These are phyloP conservation scores for Trileptium ribeirensis DNA, from an alignment of 2,888 invertebrate genomes.

Conservation along the genomic window DNA sequence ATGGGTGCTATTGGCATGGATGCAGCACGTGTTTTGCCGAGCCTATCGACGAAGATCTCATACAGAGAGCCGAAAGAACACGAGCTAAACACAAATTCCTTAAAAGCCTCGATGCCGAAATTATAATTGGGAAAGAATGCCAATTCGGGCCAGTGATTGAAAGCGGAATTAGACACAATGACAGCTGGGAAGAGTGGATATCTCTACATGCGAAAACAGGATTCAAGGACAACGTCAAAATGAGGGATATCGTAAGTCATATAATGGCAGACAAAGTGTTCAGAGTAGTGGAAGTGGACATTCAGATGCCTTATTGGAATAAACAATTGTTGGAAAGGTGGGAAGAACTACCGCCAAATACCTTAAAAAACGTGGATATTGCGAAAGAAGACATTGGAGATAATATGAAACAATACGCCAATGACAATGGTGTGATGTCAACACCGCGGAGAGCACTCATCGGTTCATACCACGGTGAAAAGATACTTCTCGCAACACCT, in stretches of 20 bases:
- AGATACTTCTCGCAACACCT: conserved; percentile 10
- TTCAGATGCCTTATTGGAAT: background rate
- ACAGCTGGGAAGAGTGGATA: too few species aligned
- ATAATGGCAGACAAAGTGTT: background rate
- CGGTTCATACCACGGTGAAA: background rate
- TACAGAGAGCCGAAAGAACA: too few species aligned
- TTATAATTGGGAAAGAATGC: background rate
- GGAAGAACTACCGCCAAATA: conserved; percentile 1
- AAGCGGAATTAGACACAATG: too few species aligned
- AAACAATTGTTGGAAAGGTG: background rate
- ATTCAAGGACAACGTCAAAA: background rate
- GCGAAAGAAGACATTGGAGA: too few species aligned
- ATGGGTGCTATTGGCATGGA: background rate
- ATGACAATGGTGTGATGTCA: background rate
- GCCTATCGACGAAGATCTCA: too few species aligned
- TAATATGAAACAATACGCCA: background rate
- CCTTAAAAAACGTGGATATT: conserved; percentile 6
- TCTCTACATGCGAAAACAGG: too few species aligned
- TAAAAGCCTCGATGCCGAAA: background rate
- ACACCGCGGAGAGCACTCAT: background rate
- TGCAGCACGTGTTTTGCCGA: background rate
- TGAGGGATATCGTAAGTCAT: too few species aligned
- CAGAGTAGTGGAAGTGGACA: background rate
- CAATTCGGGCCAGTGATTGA: too few species aligned
- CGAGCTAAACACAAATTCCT: background rate